A percentile compares a stretch with the other conserved stretches of the same genome.
Evolutionary conservation across 2,888 invertebrate genomes (phyloP).

Genomic region (Prenolepis imparis): DNA sequence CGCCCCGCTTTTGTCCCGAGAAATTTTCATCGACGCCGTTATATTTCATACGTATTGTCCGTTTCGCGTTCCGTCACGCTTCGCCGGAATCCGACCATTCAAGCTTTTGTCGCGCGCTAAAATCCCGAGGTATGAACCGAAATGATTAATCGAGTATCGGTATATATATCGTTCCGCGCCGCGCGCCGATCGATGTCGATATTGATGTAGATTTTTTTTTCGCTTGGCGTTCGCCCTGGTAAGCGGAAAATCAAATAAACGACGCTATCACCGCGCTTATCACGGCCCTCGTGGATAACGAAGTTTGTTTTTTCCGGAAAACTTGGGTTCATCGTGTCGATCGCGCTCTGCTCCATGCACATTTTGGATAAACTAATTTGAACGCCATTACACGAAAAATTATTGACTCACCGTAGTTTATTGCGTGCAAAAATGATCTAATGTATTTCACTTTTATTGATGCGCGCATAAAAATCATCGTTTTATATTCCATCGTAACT

Average conservation of each 20-base stretch:
- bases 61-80: slow-evolving; percentile 69
- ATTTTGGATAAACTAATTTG: slow-evolving; percentile 36
- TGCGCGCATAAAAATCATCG: background rate
- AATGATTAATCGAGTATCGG: slow-evolving; percentile 78
- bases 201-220: slow-evolving; percentile 74
- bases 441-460: slow-evolving; percentile 4
- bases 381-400: slow-evolving; percentile 33
- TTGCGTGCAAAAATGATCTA: slow-evolving; percentile 9
- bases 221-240: slow-evolving; percentile 58
- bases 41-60: slow-evolving; percentile 73
- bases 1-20: slow-evolving; percentile 72
- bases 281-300: slow-evolving; percentile 47
- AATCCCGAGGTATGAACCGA: slow-evolving; percentile 74
- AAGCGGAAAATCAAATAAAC: slow-evolving; percentile 59
- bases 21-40: slow-evolving; percentile 73
- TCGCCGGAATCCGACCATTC: slow-evolving; percentile 74
- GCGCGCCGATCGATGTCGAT: slow-evolving; percentile 70
- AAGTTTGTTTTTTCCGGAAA: slow-evolving; percentile 51
- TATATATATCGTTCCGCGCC: slow-evolving; percentile 63
- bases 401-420: slow-evolving; percentile 10
- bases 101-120: slow-evolving; percentile 75
- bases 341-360: slow-evolving; percentile 16
- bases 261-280: slow-evolving; percentile 45
- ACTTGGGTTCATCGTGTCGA: slow-evolving; percentile 17
- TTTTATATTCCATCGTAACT: background rate